A percentile compares a stretch with the other conserved stretches of the same genome.
Conservation (phyloP, 2,888 invertebrate species). For the Temnothorax ravouxi region DNA sequence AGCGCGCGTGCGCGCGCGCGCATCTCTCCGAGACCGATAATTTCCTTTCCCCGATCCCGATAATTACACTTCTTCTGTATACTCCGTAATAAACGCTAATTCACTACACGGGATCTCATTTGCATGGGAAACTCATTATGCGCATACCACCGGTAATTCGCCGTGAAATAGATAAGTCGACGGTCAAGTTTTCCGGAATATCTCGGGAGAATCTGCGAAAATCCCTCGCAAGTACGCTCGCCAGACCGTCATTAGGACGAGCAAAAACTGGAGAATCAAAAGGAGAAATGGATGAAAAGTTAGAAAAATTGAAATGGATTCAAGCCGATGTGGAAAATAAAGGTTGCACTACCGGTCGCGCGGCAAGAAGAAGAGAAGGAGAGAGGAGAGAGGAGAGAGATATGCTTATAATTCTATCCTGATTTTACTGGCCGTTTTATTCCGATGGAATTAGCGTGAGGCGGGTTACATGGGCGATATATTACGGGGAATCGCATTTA, state of each 20-base stretch:
- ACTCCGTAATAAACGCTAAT: slow-evolving; percentile 45
- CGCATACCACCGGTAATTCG: neutral
- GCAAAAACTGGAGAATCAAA: neutral
- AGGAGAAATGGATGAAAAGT: neutral
- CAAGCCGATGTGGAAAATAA: neutral
- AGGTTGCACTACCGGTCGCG: neutral
- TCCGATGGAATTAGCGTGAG: slow-evolving; percentile 67
- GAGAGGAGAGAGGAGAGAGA: neutral
- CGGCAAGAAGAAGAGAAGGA: slow-evolving; percentile 1
- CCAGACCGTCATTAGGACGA: neutral
- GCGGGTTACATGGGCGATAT: slow-evolving; percentile 74
- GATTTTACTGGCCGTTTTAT: slow-evolving; percentile 68
- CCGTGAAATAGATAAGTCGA: slow-evolving; percentile 41
- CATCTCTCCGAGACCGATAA: neutral
- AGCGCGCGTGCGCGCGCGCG: neutral
- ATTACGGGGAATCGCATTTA: slow-evolving; percentile 80
- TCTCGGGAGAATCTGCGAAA: slow-evolving; percentile 34
- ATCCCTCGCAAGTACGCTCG: slow-evolving; percentile 2
- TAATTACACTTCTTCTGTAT: slow-evolving; percentile 46
- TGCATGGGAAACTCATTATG: slow-evolving; percentile 44
- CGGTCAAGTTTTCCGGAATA: slow-evolving; percentile 27
- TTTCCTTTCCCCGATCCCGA: slow-evolving; percentile 10
- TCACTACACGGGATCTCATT: slow-evolving; percentile 24
- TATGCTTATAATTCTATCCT: slow-evolving; percentile 58
- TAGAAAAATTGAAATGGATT: slow-evolving; percentile 7